Base-by-base conservation (phyloP, 2,113 vertebrate species). In the Rousettus leschenaultii region DNA sequence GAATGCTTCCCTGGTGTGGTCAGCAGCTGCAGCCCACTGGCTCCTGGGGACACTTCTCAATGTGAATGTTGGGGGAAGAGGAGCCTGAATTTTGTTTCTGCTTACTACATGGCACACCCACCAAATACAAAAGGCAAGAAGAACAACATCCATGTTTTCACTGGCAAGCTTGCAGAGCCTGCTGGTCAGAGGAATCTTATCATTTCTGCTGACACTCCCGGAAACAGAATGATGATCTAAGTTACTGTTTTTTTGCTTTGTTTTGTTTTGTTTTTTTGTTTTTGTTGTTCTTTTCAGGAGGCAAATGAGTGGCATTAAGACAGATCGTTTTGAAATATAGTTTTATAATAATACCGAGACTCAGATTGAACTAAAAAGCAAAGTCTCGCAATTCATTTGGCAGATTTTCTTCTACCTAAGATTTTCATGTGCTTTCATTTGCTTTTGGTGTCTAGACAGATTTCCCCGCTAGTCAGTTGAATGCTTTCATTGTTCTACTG, bases 231-330 rank as follows among this genome's bases (percentile, higher is more conserved):
- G 59, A 95, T 77, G 95, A 80, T 53, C 73, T 40, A 24, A 61
- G 43, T 92, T 77, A 38, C 16, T 84, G 65, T 65, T 53, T 96
- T 45, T 86, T 45, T 86, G 48, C 43, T 71, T 96, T 95, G 26
- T 63, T 30, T 63, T 63, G 66, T 95, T 73, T 43, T 43, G 43
- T 43, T 43, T 43, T 43, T 88, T 33, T 71, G 48, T 26, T 40
- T 96, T 97, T 92, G 26, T 35, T 86, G 43, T 38, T 82, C 95
- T 98, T 96, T 91, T 26, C 82, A 86, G 55, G 65, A 92, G 84
- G 84, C 24, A 30, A 97, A 97, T 96, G 77, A 96, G 95, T 33
- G 71, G 51, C 91, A 88, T 92, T 77, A 95, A 79, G 77, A 95
- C 55, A 96, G 80, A 93, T n/a, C 70, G 59, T 79, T 86, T 55